Base-by-base conservation (phyloP, 2,113 vertebrate genomes). In the Jacana jacana region DNA sequence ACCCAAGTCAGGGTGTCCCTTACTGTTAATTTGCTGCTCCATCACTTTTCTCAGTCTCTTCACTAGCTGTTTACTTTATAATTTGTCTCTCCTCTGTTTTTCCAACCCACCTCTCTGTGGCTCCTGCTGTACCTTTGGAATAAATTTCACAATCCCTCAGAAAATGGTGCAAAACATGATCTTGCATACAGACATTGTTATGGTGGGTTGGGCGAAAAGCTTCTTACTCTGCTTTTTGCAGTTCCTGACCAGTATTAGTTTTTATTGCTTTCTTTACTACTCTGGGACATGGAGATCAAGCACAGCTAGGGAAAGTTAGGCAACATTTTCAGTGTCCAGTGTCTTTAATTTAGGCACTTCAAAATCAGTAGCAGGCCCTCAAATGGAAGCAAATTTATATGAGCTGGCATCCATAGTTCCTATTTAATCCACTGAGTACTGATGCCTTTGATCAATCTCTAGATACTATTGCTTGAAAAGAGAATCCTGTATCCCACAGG, bases 281-380 rank as follows among this genome's bases (percentile, higher is more conserved):
- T 49, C 72, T 66, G 76, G 60, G 80, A 95, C 37, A 63, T 4
- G 24, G 49, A 80, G 85, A 88, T 85, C 71, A 93, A 93, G 85
- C 63, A 61, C 54, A 66, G 64, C 44, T 49, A 28, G 31, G 31
- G 75, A 24, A 81, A 87, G 42, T 60, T 48, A 87, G 78, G 65
- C 61, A 82, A 39, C 31, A 22, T 80, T 87, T 89, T 77, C 54
- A 68, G 14, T 40, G 30, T 88, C 52, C 48, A 20, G 23, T 68
- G 40, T 52, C 87, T 71, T 87, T 58, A 84, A 69, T 81, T 90
- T 75, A 93, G 58, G 77, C 88, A 90, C 82, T 77, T 92, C 46
- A 71, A 86, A 88, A 83, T 78, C 88, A 86, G 64, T 63, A 77
- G 71, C 52, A 87, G 57, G 65, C 81, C 88, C 75, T 65, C 71